Evolutionary conservation across 2,113 vertebrate genomes (phyloP), one percentile per base, ranked within the genome.

Genomic region (Cyprinodon brontotheroides): DNA sequence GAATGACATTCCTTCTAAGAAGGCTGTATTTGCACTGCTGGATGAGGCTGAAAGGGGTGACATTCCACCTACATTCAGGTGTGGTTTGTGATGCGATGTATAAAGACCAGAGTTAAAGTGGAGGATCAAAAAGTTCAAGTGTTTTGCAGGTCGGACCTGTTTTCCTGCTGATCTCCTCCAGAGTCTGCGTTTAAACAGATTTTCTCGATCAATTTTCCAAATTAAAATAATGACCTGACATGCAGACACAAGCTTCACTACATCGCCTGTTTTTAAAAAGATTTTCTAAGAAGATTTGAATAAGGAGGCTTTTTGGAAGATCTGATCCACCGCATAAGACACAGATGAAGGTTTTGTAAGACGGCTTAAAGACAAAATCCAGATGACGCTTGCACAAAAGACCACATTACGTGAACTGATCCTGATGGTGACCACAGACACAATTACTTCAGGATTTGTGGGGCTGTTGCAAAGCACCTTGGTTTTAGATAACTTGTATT

Each of bases 291-390:
- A 67, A 47, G 29, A 11, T 29, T 4, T 74, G n/a, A 20, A 53
- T 66, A 79, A 37, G 40, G 37, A 40, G 65, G 67, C 9, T 10
- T 67, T 29, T 39, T 3, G 61, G 43, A 50, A 7, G 20, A 40
- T 43, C 11, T 79, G 79, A 84, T 45, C 84, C 74, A 72, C 48
- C 11, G 47, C 3, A n/a, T 63, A 8, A 41, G n/a, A 45, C 50
- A 65, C 61, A 63, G 20, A 47, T 8, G 12, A 65, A 79, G 39
- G 75, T 53, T 74, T 69, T 86, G 40, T 50, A 38, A 59, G n/a
- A 60, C 17, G 36, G 29, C 17, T 37, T 22, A 9, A 39, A n/a
- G 0, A 11, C 20, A 3, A 70, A 68, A 78, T 50, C 48, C 68
- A 53, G 9, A 8, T 70, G 74, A 82, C 36, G 48, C 62, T 48